Conservation (phyloP, 2,888 invertebrate genomes). For the Pinctada fucata region DNA sequence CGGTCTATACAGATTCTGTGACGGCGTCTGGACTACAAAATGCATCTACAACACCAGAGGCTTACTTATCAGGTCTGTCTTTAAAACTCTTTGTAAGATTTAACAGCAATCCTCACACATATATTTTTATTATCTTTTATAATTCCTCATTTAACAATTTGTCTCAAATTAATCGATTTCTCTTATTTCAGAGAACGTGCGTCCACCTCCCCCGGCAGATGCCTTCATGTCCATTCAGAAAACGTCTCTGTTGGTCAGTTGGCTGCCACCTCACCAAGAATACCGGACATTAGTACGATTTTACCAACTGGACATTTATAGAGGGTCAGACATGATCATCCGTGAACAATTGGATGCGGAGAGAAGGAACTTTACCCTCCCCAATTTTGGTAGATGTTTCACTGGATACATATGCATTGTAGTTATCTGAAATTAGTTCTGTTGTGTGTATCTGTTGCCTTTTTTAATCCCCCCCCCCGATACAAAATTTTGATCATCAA, state of each 20-base stretch:
- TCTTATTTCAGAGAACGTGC: slow-evolving; percentile 9
- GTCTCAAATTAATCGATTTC: too few relatives aligned
- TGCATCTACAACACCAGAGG: slow-evolving; percentile 39
- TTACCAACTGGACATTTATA: slow-evolving; percentile 45
- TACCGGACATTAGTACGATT: slow-evolving; percentile 47
- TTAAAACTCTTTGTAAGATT: too few relatives aligned
- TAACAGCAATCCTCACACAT: too few relatives aligned
- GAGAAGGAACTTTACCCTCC: slow-evolving; percentile 4
- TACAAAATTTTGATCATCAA: neutral
- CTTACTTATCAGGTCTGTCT: slow-evolving; percentile 44
- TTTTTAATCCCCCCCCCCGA: neutral
- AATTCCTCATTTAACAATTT: too few relatives aligned
- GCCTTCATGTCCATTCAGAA: slow-evolving; percentile 23
- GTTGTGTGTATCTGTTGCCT: neutral
- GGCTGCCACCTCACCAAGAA: slow-evolving; percentile 51
- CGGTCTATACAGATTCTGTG: slow-evolving; percentile 44
- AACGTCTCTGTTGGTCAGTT: slow-evolving; percentile 38
- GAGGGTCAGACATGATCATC: neutral
- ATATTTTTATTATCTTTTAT: too few relatives aligned
- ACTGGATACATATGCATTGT: too few relatives aligned
- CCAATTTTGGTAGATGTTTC: slow-evolving; percentile 4
- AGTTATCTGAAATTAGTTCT: neutral
- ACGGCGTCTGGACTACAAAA: slow-evolving; percentile 34
- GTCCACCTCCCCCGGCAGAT: slow-evolving; percentile 32
- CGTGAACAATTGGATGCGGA: slow-evolving; percentile 11